Evolutionary conservation across 1,140 invertebrate genomes (phyloP), one percentile per base, ranked within the genome.

Genomic region (Nebria ingens): DNA sequence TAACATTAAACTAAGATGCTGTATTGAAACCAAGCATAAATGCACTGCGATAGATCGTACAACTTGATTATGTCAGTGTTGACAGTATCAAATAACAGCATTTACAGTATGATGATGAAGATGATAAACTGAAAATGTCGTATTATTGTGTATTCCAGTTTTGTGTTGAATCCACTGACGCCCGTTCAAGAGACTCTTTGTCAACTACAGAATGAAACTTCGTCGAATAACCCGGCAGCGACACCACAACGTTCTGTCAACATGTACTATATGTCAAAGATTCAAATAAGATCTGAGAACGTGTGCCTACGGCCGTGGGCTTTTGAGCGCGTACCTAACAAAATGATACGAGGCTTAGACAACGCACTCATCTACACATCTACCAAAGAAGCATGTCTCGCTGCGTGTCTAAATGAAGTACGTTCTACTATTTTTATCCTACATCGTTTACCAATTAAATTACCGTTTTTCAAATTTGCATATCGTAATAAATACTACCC

Each of bases 211-310:
- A 96, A 96, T 72, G 91, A 93, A 68, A 93, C 92, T 0, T 81
- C 87, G 53, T 89, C 91, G 2, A 84, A 84, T 61, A 93, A 93
- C 70, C 91, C 91, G 0, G 82, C 84, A 56, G 87, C 87, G 3
- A 78, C 80, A 34, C 87, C 92, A 2, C 84, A 86, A 66, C 77
- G 88, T 19, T 86, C 89, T 2, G 88, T 87, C 62, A 93, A 91
- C 70, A 89, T 91, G 76, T 96, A 95, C 71, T 96, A 94, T 76
- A 93, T 96, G 89, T 88, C 91, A 62, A 96, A 96, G 73, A 74
- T 94, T 62, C 86, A 92, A 75, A 80, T 96, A 60, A 74, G 90
- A 73, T 90, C 90, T 61, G 91, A 95, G 64, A 93, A 91, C 67
- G 86, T 95, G 6, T 96, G 93, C 64, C 76, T 88, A 61, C 78